phyloP scores from a whole-genome alignment of 2,113 vertebrate species.

The Myrmecobius fasciatus region DNA sequence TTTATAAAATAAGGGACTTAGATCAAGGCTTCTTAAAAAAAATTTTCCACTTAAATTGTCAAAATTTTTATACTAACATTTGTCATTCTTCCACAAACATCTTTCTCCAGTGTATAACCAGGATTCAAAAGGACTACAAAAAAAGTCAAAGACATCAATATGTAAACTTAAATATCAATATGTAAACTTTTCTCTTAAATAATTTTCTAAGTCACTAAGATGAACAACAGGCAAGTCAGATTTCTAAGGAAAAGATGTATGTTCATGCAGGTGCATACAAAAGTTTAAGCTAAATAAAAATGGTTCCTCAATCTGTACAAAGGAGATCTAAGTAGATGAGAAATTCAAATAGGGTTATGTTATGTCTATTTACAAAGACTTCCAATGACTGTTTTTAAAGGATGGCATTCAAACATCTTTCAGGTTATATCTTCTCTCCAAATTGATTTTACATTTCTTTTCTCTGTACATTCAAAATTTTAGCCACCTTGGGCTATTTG shows the following conservation, averaged over 20 bases:
- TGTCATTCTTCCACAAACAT: not conserved
- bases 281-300: not conserved
- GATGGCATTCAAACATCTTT: not conserved
- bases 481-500: not conserved
- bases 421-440: not conserved
- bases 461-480: not conserved
- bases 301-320: not conserved
- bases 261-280: not conserved
- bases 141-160: not conserved
- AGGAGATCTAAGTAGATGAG: conserved; percentile 32
- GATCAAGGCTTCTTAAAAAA: no score
- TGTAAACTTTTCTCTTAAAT: not conserved
- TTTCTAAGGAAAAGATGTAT: not conserved
- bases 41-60: no score
- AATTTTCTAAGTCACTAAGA: not conserved
- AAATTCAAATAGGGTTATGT: not conserved
- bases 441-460: not conserved
- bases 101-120: not conserved
- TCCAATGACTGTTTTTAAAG: no score
- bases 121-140: not conserved
- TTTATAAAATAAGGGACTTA: no score
- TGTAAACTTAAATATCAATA: not conserved
- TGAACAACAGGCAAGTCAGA: not conserved
- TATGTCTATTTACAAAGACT: not conserved
- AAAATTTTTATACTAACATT: not conserved